Base-by-base conservation (phyloP, 2,113 vertebrate genomes). In the Collichthys lucidus region DNA sequence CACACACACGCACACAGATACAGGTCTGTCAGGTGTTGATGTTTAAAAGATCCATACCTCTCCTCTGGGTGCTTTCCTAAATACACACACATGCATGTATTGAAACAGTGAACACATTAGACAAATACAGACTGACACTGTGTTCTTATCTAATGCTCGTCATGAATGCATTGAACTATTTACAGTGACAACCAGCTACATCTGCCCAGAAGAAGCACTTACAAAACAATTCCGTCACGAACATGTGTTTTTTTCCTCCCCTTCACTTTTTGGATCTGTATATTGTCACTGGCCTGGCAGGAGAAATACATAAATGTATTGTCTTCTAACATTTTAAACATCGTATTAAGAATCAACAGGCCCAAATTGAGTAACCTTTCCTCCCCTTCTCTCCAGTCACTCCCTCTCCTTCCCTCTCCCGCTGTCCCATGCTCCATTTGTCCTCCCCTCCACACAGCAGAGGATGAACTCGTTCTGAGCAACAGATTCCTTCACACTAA, bases 401-500 rank as follows among this genome's bases (percentile, higher is more conserved):
- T 67, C 72, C 60, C 53, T 73, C 61, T 53, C 40, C 65, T 72
- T 82, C 56, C 17, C 19, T 26, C 82, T 77, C 71, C 66, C 62
- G 59, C 77, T 74, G 62, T 79, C 86, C 86, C 70, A 86, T 77
- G 87, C 87, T 86, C 62, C 86, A 88, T 93, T 92, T 88, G 86
- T 89, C 83, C 77, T 86, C 83, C 61, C 66, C 71, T 80, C 71
- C 79, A 74, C 83, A 86, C 85, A 69, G 73, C 80, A 17, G 76
- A 92, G 92, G 79, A 83, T 81, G 93, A 90, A 85, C 78, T 83
- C 66, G 40, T 68, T 78, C 85, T 85, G 84, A 85, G 84, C 85
- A 76, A 61, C 76, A 74, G 93, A 95, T 94, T 94, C 93, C 91
- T 92, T 95, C 90, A 90, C 93, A 92, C 89, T 89, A 88, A 93